Evolutionary conservation across 2,113 vertebrate species (phyloP), one percentile per base, ranked within the genome.

Genomic region (Amphilophus citrinellus): DNA sequence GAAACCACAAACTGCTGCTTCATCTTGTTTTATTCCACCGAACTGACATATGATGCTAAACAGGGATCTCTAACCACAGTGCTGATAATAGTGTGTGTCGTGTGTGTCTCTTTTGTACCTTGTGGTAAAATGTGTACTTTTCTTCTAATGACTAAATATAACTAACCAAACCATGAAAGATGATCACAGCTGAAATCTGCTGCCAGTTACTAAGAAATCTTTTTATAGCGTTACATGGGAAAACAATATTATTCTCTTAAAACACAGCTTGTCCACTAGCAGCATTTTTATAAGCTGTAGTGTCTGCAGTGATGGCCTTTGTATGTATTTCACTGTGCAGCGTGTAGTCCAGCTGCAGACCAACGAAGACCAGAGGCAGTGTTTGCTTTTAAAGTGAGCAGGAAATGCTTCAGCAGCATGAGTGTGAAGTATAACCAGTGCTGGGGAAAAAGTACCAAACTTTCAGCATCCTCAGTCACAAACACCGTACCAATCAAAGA

Each of bases 11-110:
- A 59, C 0, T 11, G 11, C 0, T 24, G 11, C 24, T 59, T 59
- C 11, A 22, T 14, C 0, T 0, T 14, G 39, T 24, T 59, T 59
- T 0, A 5, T 59, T 59, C 6, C 11, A 3, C 24, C 11, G 0
- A 24, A 27, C 3, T 59, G 22, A 59, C 58, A 24, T 2, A 1
- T 24, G 22, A 7, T 11, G 39, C 39, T 7, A 42, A 66, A 44
- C 2, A 1, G 37, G 22, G 37, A 44, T 0, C 5, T 15, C 11
- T 66, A 37, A 66, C 42, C 7, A 44, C 37, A 10, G 37, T 22
- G 0, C 22, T 66, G 37, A 22, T 65, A 11, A 44, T 3, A 9
- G 8, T 44, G 37, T 0, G 1, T 2, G 1, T 44, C 22, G n/a
- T 66, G 62, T 44, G 62, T 37, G 63, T 1, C n/a, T 66, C 4